phyloP scores from a whole-genome alignment of 2,888 invertebrate genomes.

The Automeris io region DNA sequence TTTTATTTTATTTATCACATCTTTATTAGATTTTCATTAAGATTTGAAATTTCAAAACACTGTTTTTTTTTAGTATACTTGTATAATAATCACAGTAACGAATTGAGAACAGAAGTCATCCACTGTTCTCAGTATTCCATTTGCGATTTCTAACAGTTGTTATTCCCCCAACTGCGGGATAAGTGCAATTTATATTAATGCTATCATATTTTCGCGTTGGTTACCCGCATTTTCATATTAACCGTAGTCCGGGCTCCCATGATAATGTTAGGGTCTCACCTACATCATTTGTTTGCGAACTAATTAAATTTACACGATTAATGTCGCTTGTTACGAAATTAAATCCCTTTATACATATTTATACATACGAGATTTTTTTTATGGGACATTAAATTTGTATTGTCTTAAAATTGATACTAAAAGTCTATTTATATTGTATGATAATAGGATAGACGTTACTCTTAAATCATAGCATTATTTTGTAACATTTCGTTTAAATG shows the following conservation, averaged over 20 bases:
- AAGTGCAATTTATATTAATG: constrained; percentile 73
- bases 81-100: constrained; percentile 12
- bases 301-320: constrained; percentile 69
- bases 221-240: constrained; percentile 70
- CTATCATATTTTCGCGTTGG: constrained; percentile 67
- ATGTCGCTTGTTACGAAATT: constrained; percentile 49
- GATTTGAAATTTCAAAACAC: too few relatives aligned
- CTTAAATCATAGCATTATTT: too few relatives aligned
- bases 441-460: too few relatives aligned
- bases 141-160: constrained; percentile 41
- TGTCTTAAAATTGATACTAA: too few relatives aligned
- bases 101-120: constrained; percentile 23
- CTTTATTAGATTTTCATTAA: not conserved
- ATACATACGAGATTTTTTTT: constrained; percentile 25
- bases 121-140: constrained; percentile 23
- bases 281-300: constrained; percentile 66
- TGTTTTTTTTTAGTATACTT: too few relatives aligned
- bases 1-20: not conserved
- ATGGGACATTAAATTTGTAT: too few relatives aligned
- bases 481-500: too few relatives aligned
- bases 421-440: too few relatives aligned
- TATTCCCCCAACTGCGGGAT: constrained; percentile 47
- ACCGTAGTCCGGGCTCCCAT: constrained; percentile 53
- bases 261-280: constrained; percentile 62
- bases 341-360: constrained; percentile 39